phyloP scores from a whole-genome alignment of 2,888 invertebrate species.

The Agrilus biguttatus region DNA sequence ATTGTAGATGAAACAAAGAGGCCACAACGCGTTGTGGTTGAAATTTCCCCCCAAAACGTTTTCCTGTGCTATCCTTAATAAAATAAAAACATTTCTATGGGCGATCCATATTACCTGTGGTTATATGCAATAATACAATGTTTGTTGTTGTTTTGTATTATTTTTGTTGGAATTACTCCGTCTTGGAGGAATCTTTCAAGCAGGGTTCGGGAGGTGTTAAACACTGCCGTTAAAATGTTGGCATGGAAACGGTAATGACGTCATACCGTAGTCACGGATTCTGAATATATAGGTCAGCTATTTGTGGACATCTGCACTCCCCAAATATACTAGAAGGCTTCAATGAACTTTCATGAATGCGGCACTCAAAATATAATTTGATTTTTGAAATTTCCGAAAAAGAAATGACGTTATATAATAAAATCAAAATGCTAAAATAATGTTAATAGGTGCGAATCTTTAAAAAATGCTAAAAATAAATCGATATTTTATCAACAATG shows the following conservation, averaged over 20 bases:
- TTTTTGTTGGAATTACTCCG: constrained; percentile 6
- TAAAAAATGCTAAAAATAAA: too few relatives aligned
- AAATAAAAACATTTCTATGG: too few relatives aligned
- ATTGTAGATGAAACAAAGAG: too few relatives aligned
- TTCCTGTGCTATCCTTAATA: too few relatives aligned
- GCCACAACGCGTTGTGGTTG: too few relatives aligned
- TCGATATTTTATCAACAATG: too few relatives aligned
- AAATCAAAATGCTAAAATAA: too few relatives aligned
- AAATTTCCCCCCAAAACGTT: too few relatives aligned
- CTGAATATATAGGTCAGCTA: constrained; percentile 26
- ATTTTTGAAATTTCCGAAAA: neutral
- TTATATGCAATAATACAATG: too few relatives aligned
- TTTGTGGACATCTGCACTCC: constrained; percentile 19
- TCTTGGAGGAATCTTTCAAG: constrained; percentile 7
- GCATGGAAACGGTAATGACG: constrained; percentile 28
- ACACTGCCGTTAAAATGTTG: constrained; percentile 25
- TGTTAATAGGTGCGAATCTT: too few relatives aligned
- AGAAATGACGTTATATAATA: neutral
- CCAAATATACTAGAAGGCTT: constrained; percentile 17
- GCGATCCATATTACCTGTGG: too few relatives aligned
- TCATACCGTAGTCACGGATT: constrained; percentile 25
- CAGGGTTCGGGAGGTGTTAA: constrained; percentile 19
- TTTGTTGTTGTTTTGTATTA: too few relatives aligned
- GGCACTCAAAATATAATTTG: constrained; percentile 6
- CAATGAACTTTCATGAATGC: constrained; percentile 15